These are phyloP conservation scores for Acanthis flammea DNA, from an alignment of 2,797 vertebrate species.

Conservation along the genomic window DNA sequence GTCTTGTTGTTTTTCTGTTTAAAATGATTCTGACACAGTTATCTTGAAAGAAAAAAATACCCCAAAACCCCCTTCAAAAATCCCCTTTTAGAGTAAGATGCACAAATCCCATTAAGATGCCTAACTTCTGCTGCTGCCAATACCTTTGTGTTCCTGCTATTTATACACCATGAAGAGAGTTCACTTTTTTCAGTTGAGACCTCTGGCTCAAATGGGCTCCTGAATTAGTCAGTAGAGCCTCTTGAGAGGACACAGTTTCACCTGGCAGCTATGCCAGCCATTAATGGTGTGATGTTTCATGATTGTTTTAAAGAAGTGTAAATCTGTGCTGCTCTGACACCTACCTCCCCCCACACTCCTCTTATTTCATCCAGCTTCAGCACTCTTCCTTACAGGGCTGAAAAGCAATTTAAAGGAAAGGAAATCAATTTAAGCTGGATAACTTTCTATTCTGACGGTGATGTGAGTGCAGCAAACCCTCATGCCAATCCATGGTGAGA, in stretches of 20 bases:
- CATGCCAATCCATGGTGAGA: not conserved
- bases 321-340: not conserved
- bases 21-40: not conserved
- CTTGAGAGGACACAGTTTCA: not conserved
- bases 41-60: not conserved
- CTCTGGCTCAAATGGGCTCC: not conserved
- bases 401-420: not conserved
- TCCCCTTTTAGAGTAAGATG: not conserved
- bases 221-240: not conserved
- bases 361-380: not conserved
- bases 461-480: not conserved
- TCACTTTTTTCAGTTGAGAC: not conserved
- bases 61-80: fast-evolving
- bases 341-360: not conserved
- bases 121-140: not conserved
- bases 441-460: not conserved
- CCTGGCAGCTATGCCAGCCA: not conserved
- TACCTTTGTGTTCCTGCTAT: not conserved
- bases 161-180: not conserved
- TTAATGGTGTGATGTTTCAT: not conserved
- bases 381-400: not conserved
- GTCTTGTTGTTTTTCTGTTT: not conserved
- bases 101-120: not conserved
- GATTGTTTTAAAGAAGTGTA: not conserved
- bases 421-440: not conserved